These are phyloP conservation scores for Platyrinchus mystaceus DNA, from an alignment of 2,797 vertebrate genomes.

Conservation along the genomic window DNA sequence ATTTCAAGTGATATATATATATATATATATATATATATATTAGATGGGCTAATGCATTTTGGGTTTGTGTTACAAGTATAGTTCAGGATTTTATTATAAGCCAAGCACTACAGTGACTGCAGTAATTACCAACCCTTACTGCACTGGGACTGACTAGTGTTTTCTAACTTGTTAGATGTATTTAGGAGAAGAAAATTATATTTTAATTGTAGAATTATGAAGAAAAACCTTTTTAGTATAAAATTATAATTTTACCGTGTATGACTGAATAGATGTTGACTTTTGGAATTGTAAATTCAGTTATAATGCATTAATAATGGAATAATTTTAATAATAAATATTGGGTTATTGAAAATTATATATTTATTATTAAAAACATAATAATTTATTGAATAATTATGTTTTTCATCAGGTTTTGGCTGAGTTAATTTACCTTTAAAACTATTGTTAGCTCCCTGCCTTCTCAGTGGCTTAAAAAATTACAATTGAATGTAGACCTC, in stretches of 20 bases:
- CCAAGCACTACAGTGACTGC: background rate
- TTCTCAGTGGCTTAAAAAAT: background rate
- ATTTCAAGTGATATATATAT: background rate
- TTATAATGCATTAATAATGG: background rate
- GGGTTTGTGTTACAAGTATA: background rate
- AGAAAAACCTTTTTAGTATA: background rate
- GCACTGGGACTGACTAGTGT: conserved; percentile 5
- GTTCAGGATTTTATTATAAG: background rate
- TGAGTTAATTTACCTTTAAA: background rate
- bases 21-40: accelerated
- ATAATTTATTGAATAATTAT: background rate
- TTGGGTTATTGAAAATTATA: background rate
- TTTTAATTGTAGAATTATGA: background rate
- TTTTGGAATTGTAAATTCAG: conserved; percentile 61
- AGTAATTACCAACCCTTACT: background rate
- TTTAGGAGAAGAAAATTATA: conserved; percentile 59
- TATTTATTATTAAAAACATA: background rate
- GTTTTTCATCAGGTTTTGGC: background rate
- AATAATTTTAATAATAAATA: background rate
- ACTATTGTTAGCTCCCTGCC: background rate
- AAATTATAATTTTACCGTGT: background rate
- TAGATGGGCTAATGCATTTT: background rate
- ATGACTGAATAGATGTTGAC: conserved; percentile 55
- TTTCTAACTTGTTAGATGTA: background rate
- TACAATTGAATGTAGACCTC: conserved; percentile 49